These are phyloP conservation scores for Copsychus sechellarum DNA, from an alignment of 2,113 vertebrate species.

Conservation along the genomic window DNA sequence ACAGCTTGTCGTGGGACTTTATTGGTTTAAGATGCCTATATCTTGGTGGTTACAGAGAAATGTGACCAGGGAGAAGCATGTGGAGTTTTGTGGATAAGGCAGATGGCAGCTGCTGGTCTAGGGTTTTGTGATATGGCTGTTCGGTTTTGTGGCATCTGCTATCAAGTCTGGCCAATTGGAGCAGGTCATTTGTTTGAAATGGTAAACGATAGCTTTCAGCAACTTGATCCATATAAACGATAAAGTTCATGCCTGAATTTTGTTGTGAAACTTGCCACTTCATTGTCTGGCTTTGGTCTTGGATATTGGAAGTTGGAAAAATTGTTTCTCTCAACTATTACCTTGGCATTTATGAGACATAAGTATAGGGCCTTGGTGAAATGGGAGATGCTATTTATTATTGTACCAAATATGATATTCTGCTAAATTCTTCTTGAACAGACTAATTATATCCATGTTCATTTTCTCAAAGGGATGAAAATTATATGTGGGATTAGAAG, in stretches of 20 bases:
- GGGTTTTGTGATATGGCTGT: background rate
- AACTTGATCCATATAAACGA: background rate
- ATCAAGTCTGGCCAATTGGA: background rate
- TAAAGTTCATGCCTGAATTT: conserved; percentile 3
- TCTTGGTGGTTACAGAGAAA: background rate
- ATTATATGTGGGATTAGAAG: conserved; percentile 9
- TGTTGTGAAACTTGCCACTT: conserved; percentile 10
- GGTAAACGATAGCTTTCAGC: conserved; percentile 8
- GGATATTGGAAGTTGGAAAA: background rate
- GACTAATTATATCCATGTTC: background rate
- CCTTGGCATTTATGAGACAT: background rate
- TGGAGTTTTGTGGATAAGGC: conserved; percentile 1
- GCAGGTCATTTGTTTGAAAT: conserved; percentile 19
- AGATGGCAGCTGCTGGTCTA: background rate
- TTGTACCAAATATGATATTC: background rate
- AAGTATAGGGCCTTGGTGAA: background rate
- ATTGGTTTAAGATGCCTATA: background rate
- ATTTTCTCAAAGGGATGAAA: conserved; percentile 11
- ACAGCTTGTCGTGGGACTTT: background rate
- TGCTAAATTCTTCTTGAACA: background rate
- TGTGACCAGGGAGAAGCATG: background rate
- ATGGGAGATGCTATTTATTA: background rate
- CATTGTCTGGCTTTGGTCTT: background rate
- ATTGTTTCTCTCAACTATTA: background rate
- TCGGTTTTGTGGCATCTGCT: background rate